Evolutionary conservation across 2,113 vertebrate genomes (phyloP), one percentile per base, ranked within the genome.

Genomic region (Apodemus speciosus): DNA sequence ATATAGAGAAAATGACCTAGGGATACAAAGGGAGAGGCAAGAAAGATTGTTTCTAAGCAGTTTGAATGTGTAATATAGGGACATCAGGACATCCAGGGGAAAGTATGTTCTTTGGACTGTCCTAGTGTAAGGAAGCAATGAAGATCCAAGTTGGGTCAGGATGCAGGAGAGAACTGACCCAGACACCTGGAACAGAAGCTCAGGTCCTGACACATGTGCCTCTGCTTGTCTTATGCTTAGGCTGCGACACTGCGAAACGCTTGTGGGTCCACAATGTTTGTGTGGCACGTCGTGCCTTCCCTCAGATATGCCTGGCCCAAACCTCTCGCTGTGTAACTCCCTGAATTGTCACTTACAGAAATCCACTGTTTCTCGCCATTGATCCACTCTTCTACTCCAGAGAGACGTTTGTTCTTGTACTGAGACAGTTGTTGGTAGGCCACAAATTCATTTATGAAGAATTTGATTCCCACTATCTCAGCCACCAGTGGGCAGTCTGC

Each of bases 391-490:
- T 98, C 98, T 51, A 98, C 40, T 83, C 99, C 99, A 0, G 72
- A 92, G 56, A 99, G 80, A 56, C 99, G 98, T 81, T 98, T 99
- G 30, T 46, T 79, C 96, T 98, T 99, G 87, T 99, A 98, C 0
- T 18, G 15, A 32, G 99, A 97, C 62, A 99, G 97, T 91, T 98
- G 98, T 97, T 99, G 72, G 92, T 99, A 99, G 0, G 99, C 99
- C 96, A 99, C 98, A 98, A 99, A 99, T 96, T 99, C 99, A 0
- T 99, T 99, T 81, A 99, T 98, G 97, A 99, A 99, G 94, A 99
- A 98, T 97, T 99, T 99, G 49, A 98, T 98, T 40, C 99, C 99
- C 69, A 99, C 98, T 80, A 99, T 97, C 94, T 99, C 98, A 0
- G 99, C 99, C 49, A 99, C 99, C 30, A 97, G 75, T 0, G 98